Conservation (phyloP, 2,888 invertebrate genomes). For the Dryobota labecula region DNA sequence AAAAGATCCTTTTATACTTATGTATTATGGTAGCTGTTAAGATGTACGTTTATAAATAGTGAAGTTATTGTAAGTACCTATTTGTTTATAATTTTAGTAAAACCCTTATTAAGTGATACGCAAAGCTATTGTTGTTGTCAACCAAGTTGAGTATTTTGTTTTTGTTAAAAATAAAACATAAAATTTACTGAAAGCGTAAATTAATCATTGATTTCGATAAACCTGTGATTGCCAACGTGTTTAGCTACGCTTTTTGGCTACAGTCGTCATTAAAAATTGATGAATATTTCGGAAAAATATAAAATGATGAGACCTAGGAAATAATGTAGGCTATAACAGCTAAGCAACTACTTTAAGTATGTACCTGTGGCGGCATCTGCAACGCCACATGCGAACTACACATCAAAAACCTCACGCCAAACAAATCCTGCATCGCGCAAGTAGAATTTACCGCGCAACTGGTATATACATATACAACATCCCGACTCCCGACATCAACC, state of each 20-base stretch:
- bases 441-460: too few species aligned
- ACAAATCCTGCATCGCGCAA: too few species aligned
- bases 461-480: too few species aligned
- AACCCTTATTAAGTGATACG: constrained; percentile 21
- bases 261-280: neutral
- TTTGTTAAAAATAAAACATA: neutral
- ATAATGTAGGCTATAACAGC: neutral
- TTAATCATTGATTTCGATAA: neutral
- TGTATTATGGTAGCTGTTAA: constrained; percentile 42
- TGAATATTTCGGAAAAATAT: neutral
- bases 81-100: constrained; percentile 10
- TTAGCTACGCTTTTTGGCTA: neutral
- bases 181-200: neutral
- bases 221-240: neutral
- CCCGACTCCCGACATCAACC: too few species aligned
- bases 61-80: neutral
- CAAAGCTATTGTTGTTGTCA: constrained; percentile 18
- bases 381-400: too few species aligned
- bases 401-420: too few species aligned
- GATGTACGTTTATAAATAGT: constrained; percentile 17
- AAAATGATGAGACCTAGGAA: too few species aligned
- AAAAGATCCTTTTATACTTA: constrained; percentile 47
- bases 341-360: neutral
- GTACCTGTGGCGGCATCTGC: too few species aligned
- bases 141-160: constrained; percentile 9